These are phyloP conservation scores for Trichogramma evanescens DNA, from an alignment of 2,888 invertebrate species.

Conservation along the genomic window DNA sequence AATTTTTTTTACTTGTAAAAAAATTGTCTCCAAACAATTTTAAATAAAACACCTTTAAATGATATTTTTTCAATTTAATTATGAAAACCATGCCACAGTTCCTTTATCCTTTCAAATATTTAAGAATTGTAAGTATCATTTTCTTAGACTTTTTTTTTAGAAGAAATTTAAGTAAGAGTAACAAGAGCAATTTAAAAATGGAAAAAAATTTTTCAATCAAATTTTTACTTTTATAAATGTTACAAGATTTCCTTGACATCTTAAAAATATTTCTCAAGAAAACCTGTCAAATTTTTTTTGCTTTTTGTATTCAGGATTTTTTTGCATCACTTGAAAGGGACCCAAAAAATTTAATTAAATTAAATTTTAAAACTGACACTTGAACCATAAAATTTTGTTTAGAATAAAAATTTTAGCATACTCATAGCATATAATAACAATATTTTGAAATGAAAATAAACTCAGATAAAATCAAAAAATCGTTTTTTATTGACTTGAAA, in stretches of 20 bases:
- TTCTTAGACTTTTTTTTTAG: not conserved
- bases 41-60: slow-evolving; percentile 16
- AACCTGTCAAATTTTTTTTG: not conserved
- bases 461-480: too few relatives aligned
- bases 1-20: slow-evolving; percentile 17
- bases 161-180: not conserved
- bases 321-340: too few relatives aligned
- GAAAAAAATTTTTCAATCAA: not conserved
- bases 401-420: too few relatives aligned
- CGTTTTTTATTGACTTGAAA: too few relatives aligned
- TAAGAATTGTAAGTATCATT: not conserved
- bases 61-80: not conserved
- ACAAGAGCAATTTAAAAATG: not conserved
- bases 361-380: too few relatives aligned
- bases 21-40: slow-evolving; percentile 20
- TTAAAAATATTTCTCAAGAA: not conserved
- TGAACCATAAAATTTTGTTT: too few relatives aligned
- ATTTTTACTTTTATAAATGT: not conserved
- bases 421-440: too few relatives aligned
- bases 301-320: too few relatives aligned
- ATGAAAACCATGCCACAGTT: not conserved
- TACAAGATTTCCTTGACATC: not conserved
- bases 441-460: too few relatives aligned
- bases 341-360: too few relatives aligned
- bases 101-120: not conserved